A percentile compares a stretch with the other conserved stretches of the same genome.
Evolutionary conservation across 1,140 invertebrate species (phyloP).

Genomic region (Cyclargus thomasi): DNA sequence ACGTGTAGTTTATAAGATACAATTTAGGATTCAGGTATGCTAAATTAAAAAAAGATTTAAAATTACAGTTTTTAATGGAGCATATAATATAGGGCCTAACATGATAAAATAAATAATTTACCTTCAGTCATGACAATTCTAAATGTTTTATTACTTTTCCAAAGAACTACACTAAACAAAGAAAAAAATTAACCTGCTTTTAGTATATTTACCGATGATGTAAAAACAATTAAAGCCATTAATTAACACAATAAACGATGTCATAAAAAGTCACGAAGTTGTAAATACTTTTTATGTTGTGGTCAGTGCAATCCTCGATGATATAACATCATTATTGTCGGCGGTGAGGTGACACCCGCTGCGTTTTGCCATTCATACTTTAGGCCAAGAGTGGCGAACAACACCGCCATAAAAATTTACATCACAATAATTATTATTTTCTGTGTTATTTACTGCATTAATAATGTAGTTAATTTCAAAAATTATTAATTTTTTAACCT

Average conservation of each 20-base stretch:
- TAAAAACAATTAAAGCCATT: background rate
- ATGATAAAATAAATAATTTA: no score
- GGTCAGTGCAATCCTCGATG: background rate
- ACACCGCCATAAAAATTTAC: background rate
- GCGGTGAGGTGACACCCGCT: background rate
- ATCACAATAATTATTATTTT: background rate
- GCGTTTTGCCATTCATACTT: constrained; percentile 1
- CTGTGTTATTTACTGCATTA: background rate
- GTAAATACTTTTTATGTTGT: background rate
- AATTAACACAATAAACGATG: background rate
- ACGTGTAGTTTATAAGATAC: no score
- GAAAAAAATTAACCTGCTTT: background rate
- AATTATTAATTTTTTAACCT: no score
- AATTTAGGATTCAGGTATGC: no score
- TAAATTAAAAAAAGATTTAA: no score
- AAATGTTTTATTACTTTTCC: no score
- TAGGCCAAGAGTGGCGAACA: background rate
- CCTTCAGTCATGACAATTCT: no score
- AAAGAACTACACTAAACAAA: no score
- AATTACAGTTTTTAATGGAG: no score
- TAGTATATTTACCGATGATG: background rate
- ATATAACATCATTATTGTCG: background rate
- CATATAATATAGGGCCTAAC: no score
- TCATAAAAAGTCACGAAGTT: background rate
- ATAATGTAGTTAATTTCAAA: no score